Evolutionary conservation across 2,113 vertebrate genomes (phyloP), one percentile per base, ranked within the genome.

Genomic region (Lucifuga dentata): DNA sequence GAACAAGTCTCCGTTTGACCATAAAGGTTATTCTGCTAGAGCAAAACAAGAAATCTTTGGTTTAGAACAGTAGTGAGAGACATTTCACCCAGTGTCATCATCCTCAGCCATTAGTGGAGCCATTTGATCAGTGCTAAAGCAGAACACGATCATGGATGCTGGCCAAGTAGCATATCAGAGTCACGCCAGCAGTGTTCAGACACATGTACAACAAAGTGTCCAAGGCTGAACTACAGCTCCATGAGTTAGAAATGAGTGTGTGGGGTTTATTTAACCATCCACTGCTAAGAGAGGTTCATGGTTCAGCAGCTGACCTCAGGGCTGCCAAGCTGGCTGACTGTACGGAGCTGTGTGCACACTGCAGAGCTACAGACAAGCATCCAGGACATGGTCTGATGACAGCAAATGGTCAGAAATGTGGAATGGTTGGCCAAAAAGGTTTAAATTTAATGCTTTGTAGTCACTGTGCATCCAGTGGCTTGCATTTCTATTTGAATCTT

Each of bases 51-150:
- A n/a, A n/a, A n/a, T n/a, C n/a, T n/a, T 21, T 23, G n/a, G 55
- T 60, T 68, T 13, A 3, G 16, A 65, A 16, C 20, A 23, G 61
- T 33, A 32, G 51, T 3, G 53, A 56, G 36, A 72, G 48, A 68
- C 55, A 80, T 87, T 84, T 76, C 83, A 72, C 1, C 52, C 63
- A 20, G 61, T 87, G 83, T 86, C 83, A 81, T 85, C 83, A 84
- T 79, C 61, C 66, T 9, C 0, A 53, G 74, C 67, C 70, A 84
- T 85, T 79, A 80, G 72, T 5, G 62, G 79, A 64, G 86, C 80
- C 65, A 81, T 88, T 81, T 81, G 75, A 86, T 84, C 76, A 73
- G 80, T 11, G 53, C 20, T 56, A 46, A 66, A 61, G 62, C 68
- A 51, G 23, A 78, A 56, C 26, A 2, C 15, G 1, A 32, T 45